These are phyloP conservation scores for Lumbricus terrestris DNA, from an alignment of 2,888 invertebrate species.

Conservation along the genomic window DNA sequence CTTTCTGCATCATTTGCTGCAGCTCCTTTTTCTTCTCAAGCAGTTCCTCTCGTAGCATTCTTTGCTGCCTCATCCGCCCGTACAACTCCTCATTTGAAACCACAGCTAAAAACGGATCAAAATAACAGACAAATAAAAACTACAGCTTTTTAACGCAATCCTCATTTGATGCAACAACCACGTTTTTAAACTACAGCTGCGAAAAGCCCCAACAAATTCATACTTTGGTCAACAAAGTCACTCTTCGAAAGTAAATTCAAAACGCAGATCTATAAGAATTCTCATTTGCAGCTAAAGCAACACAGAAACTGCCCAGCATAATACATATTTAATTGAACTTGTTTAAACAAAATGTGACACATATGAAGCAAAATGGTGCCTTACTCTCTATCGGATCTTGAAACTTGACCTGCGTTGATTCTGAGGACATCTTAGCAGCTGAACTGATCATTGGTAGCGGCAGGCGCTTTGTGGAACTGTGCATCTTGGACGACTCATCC, in stretches of 20 bases:
- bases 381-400: slow-evolving; percentile 41
- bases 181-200: neutral
- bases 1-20: slow-evolving; percentile 56
- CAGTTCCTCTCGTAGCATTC: slow-evolving; percentile 57
- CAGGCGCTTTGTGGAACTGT: neutral
- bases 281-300: neutral
- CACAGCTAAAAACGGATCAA: slow-evolving; percentile 25
- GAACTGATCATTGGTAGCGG: neutral
- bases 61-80: slow-evolving; percentile 56
- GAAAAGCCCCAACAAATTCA: too few relatives aligned
- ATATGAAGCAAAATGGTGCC: neutral
- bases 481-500: neutral
- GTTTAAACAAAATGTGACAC: neutral
- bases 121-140: neutral
- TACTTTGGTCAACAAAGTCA: neutral
- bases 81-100: slow-evolving; percentile 52
- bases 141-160: neutral
- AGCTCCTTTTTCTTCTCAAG: slow-evolving; percentile 55
- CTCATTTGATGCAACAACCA: neutral
- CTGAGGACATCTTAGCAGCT: slow-evolving; percentile 17
- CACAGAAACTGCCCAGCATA: neutral
- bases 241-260: neutral
- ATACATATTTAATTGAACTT: neutral
- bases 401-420: slow-evolving; percentile 38
- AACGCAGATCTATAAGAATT: neutral